phyloP scores from a whole-genome alignment of 1,140 invertebrate species.

The Brachionus manjavacas region DNA sequence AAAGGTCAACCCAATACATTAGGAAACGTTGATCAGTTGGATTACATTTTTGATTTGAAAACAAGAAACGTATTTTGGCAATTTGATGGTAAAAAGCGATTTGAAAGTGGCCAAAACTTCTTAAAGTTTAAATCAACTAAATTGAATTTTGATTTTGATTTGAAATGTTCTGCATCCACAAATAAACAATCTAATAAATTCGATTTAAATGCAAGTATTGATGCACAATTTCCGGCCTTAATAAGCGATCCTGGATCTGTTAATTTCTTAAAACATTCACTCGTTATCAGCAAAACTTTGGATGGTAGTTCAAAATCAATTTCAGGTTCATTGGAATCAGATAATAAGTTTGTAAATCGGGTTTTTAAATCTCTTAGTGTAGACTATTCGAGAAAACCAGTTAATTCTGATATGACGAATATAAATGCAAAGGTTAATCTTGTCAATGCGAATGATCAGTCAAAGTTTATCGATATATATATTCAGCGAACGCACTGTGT shows the following conservation, averaged over 20 bases:
- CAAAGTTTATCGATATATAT: neutral
- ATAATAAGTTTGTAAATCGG: neutral
- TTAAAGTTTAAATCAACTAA: neutral
- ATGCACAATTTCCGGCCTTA: neutral
- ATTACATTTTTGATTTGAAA: constrained; percentile 6
- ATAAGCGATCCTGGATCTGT: neutral
- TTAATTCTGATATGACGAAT: neutral
- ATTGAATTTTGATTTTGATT: neutral
- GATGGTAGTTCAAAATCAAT: neutral
- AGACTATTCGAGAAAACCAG: constrained; percentile 3
- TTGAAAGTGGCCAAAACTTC: neutral
- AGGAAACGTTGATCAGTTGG: neutral
- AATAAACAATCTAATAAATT: neutral
- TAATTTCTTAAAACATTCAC: neutral
- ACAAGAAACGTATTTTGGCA: neutral
- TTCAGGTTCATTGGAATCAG: neutral
- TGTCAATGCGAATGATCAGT: neutral
- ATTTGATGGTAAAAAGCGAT: neutral
- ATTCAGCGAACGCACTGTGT: neutral
- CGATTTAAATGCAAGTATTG: neutral
- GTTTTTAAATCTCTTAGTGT: neutral
- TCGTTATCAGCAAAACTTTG: neutral
- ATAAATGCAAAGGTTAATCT: neutral
- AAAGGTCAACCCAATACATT: constrained; percentile 14
- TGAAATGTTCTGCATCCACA: neutral